These are phyloP conservation scores for Blastobasis adustella DNA, from an alignment of 2,888 invertebrate genomes.

Conservation along the genomic window DNA sequence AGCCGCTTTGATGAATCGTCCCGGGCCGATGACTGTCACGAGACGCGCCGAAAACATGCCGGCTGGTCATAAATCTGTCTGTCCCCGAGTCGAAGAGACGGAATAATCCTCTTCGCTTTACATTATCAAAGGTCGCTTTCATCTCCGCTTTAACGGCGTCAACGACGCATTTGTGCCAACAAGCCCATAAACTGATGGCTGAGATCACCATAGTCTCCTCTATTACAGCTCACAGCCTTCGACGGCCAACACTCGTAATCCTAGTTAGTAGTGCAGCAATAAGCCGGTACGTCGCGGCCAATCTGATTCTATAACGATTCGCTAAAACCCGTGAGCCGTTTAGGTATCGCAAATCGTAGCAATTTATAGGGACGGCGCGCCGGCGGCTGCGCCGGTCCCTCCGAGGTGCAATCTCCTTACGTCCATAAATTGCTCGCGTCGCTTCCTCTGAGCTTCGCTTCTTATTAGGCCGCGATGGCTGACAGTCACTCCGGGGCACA, in stretches of 20 bases:
- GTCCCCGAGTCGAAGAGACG: too few relatives aligned
- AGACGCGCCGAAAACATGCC: constrained; percentile 16
- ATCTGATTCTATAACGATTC: constrained; percentile 53
- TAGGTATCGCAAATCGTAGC: constrained; percentile 42
- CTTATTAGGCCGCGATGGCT: constrained; percentile 36
- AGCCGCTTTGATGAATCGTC: constrained; percentile 34
- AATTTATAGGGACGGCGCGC: constrained; percentile 40
- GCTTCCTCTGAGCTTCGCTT: constrained; percentile 38
- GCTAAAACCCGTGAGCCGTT: constrained; percentile 37
- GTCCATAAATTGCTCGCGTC: constrained; percentile 55
- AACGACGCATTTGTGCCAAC: too few relatives aligned
- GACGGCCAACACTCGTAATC: too few relatives aligned
- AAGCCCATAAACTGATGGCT: too few relatives aligned
- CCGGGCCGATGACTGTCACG: constrained; percentile 15
- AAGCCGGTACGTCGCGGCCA: constrained; percentile 1
- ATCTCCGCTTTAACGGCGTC: too few relatives aligned
- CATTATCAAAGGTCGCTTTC: too few relatives aligned
- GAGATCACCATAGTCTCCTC: too few relatives aligned
- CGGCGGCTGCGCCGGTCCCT: constrained; percentile 37
- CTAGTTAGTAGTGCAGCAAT: too few relatives aligned
- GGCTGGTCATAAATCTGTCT: constrained; percentile 11
- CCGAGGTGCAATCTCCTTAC: constrained; percentile 48
- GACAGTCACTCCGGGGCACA: constrained; percentile 37
- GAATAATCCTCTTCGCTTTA: too few relatives aligned
- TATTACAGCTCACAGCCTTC: too few relatives aligned